These are phyloP conservation scores for Melierax canorus DNA, from an alignment of 2,113 vertebrate species.

Conservation along the genomic window DNA sequence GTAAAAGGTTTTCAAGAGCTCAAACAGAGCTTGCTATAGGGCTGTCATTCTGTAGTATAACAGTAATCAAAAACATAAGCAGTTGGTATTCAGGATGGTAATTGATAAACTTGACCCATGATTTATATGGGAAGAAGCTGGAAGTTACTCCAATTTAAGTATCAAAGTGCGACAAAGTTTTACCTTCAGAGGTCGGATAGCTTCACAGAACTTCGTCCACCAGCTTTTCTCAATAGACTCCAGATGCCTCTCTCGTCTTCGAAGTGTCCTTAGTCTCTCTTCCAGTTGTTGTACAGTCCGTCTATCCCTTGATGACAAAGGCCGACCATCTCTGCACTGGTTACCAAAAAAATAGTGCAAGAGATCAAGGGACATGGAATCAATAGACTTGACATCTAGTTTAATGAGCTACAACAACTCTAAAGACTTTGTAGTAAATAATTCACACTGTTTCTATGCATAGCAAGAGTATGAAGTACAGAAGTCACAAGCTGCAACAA, in stretches of 20 bases:
- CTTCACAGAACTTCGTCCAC: constrained; percentile 89
- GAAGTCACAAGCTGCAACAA: background rate
- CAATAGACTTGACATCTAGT: background rate
- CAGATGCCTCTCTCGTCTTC: constrained; percentile 85
- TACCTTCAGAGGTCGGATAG: constrained; percentile 91
- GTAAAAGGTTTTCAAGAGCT: background rate
- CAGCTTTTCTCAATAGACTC: constrained; percentile 90
- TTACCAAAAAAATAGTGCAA: background rate
- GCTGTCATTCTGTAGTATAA: background rate
- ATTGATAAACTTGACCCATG: background rate
- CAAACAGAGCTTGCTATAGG: background rate
- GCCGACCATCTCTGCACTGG: constrained; percentile 92
- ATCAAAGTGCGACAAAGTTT: background rate
- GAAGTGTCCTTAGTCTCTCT: constrained; percentile 83
- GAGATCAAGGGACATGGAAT: background rate
- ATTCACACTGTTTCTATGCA: background rate
- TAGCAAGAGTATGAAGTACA: background rate
- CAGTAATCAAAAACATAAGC: background rate
- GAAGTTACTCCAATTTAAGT: background rate
- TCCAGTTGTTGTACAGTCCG: constrained; percentile 85
- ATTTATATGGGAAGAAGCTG: background rate
- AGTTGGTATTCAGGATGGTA: background rate
- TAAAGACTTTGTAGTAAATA: background rate
- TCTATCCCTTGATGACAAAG: constrained; percentile 86
- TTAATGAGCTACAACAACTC: background rate